These are phyloP conservation scores for Troides helena DNA, from an alignment of 2,888 invertebrate genomes.

Conservation along the genomic window DNA sequence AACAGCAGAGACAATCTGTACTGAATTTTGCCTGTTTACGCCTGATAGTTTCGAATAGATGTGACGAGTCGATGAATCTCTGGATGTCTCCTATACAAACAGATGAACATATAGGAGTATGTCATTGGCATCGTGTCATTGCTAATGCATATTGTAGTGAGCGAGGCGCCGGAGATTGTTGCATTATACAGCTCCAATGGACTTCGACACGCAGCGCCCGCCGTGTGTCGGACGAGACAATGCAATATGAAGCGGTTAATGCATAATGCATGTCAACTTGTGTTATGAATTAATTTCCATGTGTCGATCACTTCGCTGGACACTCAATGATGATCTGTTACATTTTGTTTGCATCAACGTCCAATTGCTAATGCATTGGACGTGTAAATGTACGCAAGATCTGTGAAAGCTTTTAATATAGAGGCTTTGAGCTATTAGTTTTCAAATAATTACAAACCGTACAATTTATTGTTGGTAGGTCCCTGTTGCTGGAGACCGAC, in stretches of 20 bases:
- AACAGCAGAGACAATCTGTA: too few relatives aligned
- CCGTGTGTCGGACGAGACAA: slow-evolving; percentile 24
- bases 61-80: too few relatives aligned
- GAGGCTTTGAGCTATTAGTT: too few relatives aligned
- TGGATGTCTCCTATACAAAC: background rate
- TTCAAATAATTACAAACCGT: too few relatives aligned
- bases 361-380: too few relatives aligned
- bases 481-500: too few relatives aligned
- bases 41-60: too few relatives aligned
- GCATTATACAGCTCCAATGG: slow-evolving; percentile 43
- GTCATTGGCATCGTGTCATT: slow-evolving; percentile 35
- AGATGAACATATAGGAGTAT: slow-evolving; percentile 7
- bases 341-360: slow-evolving; percentile 9
- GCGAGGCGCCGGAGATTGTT: slow-evolving; percentile 50
- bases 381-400: too few relatives aligned
- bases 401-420: too few relatives aligned
- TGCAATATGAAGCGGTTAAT: slow-evolving; percentile 27
- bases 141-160: slow-evolving; percentile 49
- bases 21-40: too few relatives aligned
- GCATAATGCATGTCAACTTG: slow-evolving; percentile 26
- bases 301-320: slow-evolving; percentile 9
- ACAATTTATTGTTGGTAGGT: too few relatives aligned
- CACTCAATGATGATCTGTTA: slow-evolving; percentile 3
- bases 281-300: slow-evolving; percentile 23
- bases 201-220: slow-evolving; percentile 18